Evolutionary conservation across 2,797 vertebrate genomes (phyloP).

Genomic region (Dryobates pubescens): DNA sequence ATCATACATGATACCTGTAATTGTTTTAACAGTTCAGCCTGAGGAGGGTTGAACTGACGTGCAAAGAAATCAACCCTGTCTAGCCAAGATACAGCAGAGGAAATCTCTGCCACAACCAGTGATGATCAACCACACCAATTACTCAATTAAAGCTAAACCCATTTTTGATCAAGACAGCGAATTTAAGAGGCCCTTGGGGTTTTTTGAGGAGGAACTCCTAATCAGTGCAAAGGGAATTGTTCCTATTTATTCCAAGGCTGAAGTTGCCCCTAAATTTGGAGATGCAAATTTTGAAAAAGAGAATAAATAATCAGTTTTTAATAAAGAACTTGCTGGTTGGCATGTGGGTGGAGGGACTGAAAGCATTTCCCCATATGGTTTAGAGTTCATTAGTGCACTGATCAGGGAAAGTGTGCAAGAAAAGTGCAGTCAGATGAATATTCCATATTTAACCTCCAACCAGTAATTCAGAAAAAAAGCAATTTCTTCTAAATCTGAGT

Average conservation of each 20-base stretch:
- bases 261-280: not conserved
- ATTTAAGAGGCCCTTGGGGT: not conserved
- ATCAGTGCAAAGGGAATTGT: slow-evolving; percentile 15
- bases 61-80: not conserved
- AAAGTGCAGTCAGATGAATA: slow-evolving; percentile 26
- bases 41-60: not conserved
- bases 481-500: slow-evolving; percentile 58
- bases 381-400: slow-evolving; percentile 23
- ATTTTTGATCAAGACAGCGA: slow-evolving; percentile 7
- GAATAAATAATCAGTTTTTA: slow-evolving; percentile 12
- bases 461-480: slow-evolving; percentile 25
- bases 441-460: slow-evolving; percentile 32
- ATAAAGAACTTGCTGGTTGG: not conserved
- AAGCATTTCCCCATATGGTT: not conserved
- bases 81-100: not conserved
- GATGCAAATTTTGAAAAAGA: not conserved
- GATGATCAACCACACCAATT: slow-evolving; percentile 1
- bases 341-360: not conserved
- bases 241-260: slow-evolving; percentile 3
- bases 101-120: not conserved
- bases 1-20: not conserved
- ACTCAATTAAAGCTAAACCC: slow-evolving; percentile 9
- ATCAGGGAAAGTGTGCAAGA: not conserved
- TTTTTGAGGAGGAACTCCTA: not conserved
- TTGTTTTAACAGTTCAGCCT: not conserved